phyloP scores from a whole-genome alignment of 1,140 invertebrate species.

The Aphaenogaster ashmeadi region DNA sequence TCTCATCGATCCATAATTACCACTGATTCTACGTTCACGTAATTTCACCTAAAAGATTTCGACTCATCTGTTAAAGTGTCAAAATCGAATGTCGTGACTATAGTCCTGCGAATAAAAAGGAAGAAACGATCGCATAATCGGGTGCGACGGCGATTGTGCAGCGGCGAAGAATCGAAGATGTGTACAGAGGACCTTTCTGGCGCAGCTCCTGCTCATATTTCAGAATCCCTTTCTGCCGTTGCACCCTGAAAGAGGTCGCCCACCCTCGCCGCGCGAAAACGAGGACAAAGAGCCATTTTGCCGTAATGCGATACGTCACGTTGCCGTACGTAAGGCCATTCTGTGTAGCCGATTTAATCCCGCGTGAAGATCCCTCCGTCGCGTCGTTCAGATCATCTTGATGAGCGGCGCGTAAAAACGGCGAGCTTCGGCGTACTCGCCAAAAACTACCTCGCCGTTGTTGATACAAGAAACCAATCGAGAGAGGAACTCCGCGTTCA shows the following conservation, averaged over 20 bases:
- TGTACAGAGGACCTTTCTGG: constrained; percentile 54
- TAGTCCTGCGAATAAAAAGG: not conserved
- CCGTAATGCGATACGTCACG: constrained; percentile 69
- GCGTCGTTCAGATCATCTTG: constrained; percentile 10
- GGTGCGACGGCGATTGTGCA: constrained; percentile 4
- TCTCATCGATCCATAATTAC: not conserved
- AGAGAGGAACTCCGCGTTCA: not conserved
- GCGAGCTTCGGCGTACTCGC: not conserved
- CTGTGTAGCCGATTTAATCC: constrained; percentile 71
- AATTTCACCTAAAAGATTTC: constrained; percentile 12
- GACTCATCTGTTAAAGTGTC: constrained; percentile 19
- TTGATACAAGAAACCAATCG: not conserved
- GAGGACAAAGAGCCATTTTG: constrained; percentile 71
- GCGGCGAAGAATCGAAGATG: constrained; percentile 24
- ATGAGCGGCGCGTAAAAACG: constrained; percentile 32
- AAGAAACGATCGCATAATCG: not conserved
- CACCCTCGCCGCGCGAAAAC: constrained; percentile 56
- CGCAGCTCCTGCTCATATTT: constrained; percentile 67
- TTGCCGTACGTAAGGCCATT: constrained; percentile 47
- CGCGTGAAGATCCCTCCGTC: constrained; percentile 40
- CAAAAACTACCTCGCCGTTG: not conserved
- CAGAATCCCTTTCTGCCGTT: constrained; percentile 61
- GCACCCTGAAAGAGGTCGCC: constrained; percentile 34
- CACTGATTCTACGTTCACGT: not conserved
- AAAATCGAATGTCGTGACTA: constrained; percentile 3